phyloP scores from a whole-genome alignment of 2,797 vertebrate species.

The Streptopelia turtur region DNA sequence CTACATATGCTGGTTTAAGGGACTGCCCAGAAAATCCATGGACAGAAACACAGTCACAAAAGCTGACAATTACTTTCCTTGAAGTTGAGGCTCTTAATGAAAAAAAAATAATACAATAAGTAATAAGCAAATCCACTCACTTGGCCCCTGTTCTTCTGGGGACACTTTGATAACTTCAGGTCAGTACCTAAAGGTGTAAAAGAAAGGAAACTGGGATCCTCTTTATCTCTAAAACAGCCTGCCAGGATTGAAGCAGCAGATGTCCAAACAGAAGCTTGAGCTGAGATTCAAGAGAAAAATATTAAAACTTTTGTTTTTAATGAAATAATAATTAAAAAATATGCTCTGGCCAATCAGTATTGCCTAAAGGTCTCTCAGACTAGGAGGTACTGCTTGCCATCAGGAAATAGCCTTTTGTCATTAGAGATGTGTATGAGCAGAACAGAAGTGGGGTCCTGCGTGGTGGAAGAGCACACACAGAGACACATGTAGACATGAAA shows the following conservation, averaged over 20 bases:
- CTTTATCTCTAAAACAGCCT: background rate
- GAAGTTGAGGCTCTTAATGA: background rate
- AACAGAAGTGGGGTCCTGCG: background rate
- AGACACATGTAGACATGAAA: rapidly evolving
- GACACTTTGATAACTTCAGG: background rate
- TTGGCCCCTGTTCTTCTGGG: background rate
- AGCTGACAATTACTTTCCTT: background rate
- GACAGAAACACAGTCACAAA: background rate
- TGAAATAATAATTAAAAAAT: background rate
- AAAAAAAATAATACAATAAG: background rate
- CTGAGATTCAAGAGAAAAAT: background rate
- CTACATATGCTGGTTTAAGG: background rate
- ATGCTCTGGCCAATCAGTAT: background rate
- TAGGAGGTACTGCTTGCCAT: background rate
- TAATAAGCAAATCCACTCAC: background rate
- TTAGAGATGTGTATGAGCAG: rapidly evolving
- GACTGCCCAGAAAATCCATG: background rate
- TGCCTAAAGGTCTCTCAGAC: background rate
- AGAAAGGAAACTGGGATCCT: background rate
- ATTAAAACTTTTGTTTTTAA: background rate
- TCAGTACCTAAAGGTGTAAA: background rate
- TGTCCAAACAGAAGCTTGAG: background rate
- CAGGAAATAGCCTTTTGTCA: background rate
- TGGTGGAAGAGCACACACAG: background rate
- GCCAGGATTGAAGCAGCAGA: background rate